phyloP scores from a whole-genome alignment of 1,140 invertebrate species.

The Drosophila simulans region DNA sequence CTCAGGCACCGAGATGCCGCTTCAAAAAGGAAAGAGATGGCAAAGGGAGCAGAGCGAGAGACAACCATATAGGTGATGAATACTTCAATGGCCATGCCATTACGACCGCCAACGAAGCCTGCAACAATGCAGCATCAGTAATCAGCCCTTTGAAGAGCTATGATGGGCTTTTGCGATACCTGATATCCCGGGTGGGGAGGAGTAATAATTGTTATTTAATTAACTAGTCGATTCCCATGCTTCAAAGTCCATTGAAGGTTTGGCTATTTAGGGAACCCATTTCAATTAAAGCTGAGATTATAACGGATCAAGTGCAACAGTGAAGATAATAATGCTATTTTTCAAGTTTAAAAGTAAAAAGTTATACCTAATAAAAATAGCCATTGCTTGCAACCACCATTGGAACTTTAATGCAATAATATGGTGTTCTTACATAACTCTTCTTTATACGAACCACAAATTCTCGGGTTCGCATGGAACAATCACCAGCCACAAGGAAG shows the following conservation, averaged over 20 bases:
- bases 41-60: neutral
- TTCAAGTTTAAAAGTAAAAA: too few species aligned
- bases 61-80: neutral
- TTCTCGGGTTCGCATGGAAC: neutral
- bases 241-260: neutral
- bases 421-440: too few species aligned
- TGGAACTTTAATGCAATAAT: neutral
- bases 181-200: constrained; percentile 1
- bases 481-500: neutral
- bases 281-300: neutral
- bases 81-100: constrained; percentile 36
- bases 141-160: constrained; percentile 9
- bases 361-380: too few species aligned
- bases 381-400: neutral
- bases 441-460: neutral
- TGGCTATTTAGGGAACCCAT: neutral
- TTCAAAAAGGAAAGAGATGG: constrained; percentile 22
- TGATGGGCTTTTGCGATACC: constrained; percentile 4
- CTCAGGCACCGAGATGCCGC: constrained; percentile 8
- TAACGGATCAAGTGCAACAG: too few species aligned
- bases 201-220: constrained; percentile 33
- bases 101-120: constrained; percentile 26
- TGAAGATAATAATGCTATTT: too few species aligned
- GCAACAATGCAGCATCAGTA: constrained; percentile 19
- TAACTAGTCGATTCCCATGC: constrained; percentile 11